Evolutionary conservation across 2,113 vertebrate species (phyloP).

Genomic region (Seriola aureovittata): DNA sequence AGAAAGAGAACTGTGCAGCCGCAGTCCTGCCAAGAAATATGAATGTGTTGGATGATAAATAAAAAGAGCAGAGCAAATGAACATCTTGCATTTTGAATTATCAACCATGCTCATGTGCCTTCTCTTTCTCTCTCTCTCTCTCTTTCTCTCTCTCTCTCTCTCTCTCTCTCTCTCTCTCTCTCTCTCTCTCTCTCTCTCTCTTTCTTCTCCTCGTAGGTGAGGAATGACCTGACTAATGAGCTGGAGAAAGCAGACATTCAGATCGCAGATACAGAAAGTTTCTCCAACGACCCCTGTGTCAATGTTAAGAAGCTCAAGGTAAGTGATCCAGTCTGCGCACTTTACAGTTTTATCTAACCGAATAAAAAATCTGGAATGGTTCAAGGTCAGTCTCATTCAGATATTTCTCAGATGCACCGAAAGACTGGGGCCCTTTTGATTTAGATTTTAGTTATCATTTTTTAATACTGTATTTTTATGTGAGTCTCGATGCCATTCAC

Average conservation of each 20-base stretch:
- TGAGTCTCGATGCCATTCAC: neutral
- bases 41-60: neutral
- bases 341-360: neutral
- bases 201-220: conserved; percentile 87
- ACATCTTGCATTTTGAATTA: neutral
- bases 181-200: conserved; percentile 25
- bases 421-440: neutral
- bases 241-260: conserved; percentile 96
- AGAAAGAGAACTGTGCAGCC: neutral
- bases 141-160: conserved; percentile 38
- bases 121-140: conserved; percentile 28
- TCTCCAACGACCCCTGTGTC: conserved; percentile 97
- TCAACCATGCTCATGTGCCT: neutral
- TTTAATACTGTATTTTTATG: conserved; percentile 1
- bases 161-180: conserved; percentile 26
- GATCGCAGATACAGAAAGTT: conserved; percentile 98
- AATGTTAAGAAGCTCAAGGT: conserved; percentile 99
- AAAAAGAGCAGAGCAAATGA: neutral
- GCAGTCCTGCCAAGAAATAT: neutral
- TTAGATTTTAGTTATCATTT: neutral
- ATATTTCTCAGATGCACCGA: neutral
- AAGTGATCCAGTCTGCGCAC: conserved; percentile 56
- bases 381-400: neutral
- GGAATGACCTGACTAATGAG: conserved; percentile 96
- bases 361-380: neutral